phyloP scores from a whole-genome alignment of 2,888 invertebrate species.

The Lydus trimaculatus region DNA sequence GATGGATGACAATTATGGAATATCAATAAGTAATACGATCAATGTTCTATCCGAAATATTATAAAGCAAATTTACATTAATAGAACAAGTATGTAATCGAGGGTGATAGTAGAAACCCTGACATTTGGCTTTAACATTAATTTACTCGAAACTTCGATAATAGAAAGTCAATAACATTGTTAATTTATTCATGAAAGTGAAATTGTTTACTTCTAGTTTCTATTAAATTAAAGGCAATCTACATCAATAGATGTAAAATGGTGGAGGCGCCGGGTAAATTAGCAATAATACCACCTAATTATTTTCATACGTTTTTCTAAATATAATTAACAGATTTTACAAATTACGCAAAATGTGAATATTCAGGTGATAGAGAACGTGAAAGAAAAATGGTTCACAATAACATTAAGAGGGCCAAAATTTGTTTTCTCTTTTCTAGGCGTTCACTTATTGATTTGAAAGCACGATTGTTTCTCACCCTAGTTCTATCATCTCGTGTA shows the following conservation, averaged over 20 bases:
- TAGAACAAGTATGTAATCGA: too few relatives aligned
- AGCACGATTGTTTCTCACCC: slow-evolving; percentile 20
- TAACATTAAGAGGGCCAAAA: slow-evolving; percentile 13
- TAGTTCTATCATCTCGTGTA: slow-evolving; percentile 22
- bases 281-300: too few relatives aligned
- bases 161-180: neutral
- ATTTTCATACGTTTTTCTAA: neutral
- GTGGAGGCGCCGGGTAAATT: neutral
- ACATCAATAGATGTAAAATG: neutral
- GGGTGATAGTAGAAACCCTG: too few relatives aligned
- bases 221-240: neutral
- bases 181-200: neutral
- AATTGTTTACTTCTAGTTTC: neutral
- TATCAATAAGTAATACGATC: too few relatives aligned
- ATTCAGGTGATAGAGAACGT: too few relatives aligned
- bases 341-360: neutral
- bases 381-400: too few relatives aligned
- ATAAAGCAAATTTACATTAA: too few relatives aligned
- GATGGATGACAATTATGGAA: too few relatives aligned
- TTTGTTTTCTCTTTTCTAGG: neutral
- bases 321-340: neutral
- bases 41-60: too few relatives aligned
- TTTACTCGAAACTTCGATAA: too few relatives aligned
- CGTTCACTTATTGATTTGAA: slow-evolving; percentile 30
- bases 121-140: too few relatives aligned